A percentile compares a stretch with the other conserved stretches of the same genome.
Evolutionary conservation across 2,797 vertebrate genomes (phyloP).

Genomic region (Gambusia yucatana): DNA sequence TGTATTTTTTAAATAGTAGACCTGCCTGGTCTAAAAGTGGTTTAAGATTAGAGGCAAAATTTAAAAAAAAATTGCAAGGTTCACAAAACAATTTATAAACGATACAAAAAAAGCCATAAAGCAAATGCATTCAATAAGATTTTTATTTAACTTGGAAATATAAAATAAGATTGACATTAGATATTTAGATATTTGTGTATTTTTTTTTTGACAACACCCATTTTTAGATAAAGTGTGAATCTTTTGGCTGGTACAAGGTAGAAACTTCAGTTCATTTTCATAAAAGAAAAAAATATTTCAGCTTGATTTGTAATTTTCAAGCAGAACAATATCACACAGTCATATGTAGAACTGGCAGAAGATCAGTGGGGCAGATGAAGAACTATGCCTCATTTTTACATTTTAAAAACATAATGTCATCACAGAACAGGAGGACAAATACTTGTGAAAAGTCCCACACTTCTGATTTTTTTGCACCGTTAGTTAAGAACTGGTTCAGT

Average conservation of each 20-base stretch:
- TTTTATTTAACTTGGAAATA: background rate
- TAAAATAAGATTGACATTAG: background rate
- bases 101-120: background rate
- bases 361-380: no score
- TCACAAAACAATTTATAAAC: background rate
- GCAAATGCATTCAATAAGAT: background rate
- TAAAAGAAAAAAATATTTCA: background rate
- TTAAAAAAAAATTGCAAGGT: background rate
- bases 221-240: background rate
- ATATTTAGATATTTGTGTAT: background rate
- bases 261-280: background rate
- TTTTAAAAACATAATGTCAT: background rate
- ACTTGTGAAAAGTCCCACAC: background rate
- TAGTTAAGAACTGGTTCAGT: background rate
- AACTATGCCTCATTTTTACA: no score
- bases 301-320: background rate
- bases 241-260: background rate
- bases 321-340: background rate
- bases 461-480: background rate
- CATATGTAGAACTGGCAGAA: background rate
- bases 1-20: background rate
- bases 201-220: no score
- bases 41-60: background rate
- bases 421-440: background rate
- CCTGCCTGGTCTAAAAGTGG: background rate